phyloP scores from a whole-genome alignment of 2,888 invertebrate species.

The Herminia tarsipennalis region DNA sequence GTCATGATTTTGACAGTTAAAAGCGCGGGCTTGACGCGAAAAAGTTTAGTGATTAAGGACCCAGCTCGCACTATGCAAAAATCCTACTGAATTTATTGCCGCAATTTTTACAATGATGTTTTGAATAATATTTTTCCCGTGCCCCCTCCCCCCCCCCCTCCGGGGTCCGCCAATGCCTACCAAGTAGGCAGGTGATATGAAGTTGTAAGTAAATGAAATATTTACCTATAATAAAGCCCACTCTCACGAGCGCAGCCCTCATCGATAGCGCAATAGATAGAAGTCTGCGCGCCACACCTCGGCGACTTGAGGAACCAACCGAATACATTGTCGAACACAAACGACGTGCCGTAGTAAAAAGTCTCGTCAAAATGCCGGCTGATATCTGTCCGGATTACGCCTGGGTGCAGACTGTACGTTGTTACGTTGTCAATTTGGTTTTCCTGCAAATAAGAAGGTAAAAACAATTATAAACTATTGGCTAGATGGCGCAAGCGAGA shows the following conservation, averaged over 20 bases:
- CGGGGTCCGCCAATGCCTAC: too few species aligned
- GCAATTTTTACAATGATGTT: too few species aligned
- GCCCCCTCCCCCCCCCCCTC: too few species aligned
- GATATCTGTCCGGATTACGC: conserved; percentile 88
- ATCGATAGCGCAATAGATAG: conserved; percentile 89
- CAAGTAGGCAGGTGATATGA: background rate
- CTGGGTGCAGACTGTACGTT: conserved; percentile 88
- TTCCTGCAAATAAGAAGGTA: conserved; percentile 64
- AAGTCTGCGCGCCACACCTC: conserved; percentile 90
- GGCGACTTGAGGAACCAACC: conserved; percentile 83
- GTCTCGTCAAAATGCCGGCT: conserved; percentile 83
- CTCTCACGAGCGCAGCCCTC: conserved; percentile 85
- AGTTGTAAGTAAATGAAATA: background rate
- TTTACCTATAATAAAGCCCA: conserved; percentile 83
- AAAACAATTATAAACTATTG: too few species aligned
- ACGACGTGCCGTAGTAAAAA: conserved; percentile 57
- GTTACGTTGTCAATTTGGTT: conserved; percentile 75
- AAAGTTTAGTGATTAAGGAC: too few species aligned
- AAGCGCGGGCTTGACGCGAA: too few species aligned
- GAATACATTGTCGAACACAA: conserved; percentile 63
- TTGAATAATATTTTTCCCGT: too few species aligned
- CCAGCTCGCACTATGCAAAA: too few species aligned
- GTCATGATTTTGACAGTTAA: too few species aligned
- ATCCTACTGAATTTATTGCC: too few species aligned
- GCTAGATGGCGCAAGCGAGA: too few species aligned